Evolutionary conservation across 1,140 invertebrate species (phyloP), one percentile per base, ranked within the genome.

Genomic region (Bombus superbus): DNA sequence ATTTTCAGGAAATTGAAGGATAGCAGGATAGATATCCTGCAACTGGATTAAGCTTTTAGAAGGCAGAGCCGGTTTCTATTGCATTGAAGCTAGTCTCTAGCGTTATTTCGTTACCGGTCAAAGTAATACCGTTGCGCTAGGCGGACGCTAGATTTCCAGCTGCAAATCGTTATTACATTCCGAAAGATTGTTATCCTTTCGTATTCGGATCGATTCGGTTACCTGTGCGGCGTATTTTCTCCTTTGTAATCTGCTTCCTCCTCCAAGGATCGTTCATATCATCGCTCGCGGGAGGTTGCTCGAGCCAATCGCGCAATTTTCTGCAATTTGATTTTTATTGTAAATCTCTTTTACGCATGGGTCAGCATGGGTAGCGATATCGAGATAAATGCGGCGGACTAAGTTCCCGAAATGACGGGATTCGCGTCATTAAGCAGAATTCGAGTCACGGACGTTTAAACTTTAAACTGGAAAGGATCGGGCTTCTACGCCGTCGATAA

Each of bases 11-110:
- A 79, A 79, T 68, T 79, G 77, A 79, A 44, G 59, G 62, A 68
- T 79, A 38, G 62, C 38, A 40, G 32, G 32, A 32, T 32, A 32
- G 32, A 32, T 32, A 32, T 32, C 5, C 62, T 35, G 77, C 77
- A 68, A 79, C 62, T 79, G 77, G 62, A 79, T 79, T 79, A 79
- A 68, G 77, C 77, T 79, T 79, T 79, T 47, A 68, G 32, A 68
- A 79, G 40, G 13, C 6, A 11, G 9, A 62, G 59, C 28, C 28
- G 28, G 42, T 28, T 1, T 32, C 71, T 62, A 28, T 38, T 2
- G 1, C 9, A 22, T 66, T 2, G 42, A 25, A 47, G 77, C 32
- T 47, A 2, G 10, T 35, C 62, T 1, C 62, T 1, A 79, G 32
- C 62, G 42, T 66, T 79, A 79, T 68, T 66, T 68, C 13, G 62